Base-by-base conservation (phyloP, 2,888 invertebrate species). In the Balanococcus diminutus region DNA sequence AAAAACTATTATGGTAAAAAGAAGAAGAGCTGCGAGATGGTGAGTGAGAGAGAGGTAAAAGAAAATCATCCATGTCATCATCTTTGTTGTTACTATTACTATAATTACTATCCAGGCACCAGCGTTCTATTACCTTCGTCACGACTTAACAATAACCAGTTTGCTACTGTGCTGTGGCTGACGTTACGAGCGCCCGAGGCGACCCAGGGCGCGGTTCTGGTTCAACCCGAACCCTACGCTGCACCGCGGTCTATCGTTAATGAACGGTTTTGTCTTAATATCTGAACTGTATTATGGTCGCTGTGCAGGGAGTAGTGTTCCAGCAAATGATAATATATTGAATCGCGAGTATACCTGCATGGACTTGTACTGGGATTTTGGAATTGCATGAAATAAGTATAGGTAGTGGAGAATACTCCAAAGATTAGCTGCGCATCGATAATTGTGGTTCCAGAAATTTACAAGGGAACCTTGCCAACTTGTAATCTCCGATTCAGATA, bases 121-220 rank as follows among this genome's bases (percentile, higher is more conserved):
- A 84, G 36, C 75, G 72, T 84, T 84, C 84, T 84, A 84, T 84
- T 84, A 84, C 84, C 46, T 84, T 72, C 84, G 75, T 84, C 84
- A 84, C 84, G 84, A 84, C 72, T 42, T 25, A 84, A 84, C 75
- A 84, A 84, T 75, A 84, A 75, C 84, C 84, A 84, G 84, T 84
- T 84, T 79, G 84, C 84, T 84, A 84, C 84, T 72, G 84, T 84
- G 84, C 84, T n/a, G n/a, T n/a, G n/a, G n/a, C n/a, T 75, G 84
- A 72, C 42, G 84, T 84, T 84, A 75, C 42, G 72, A 46, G 25
- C 46, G 79, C 42, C 84, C 25, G 46, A 25, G 84, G 84, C 84
- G 32, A 36, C 46, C 75, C 6, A 84, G 72, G 46, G 84, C 42
- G 84, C 84, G 84, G 84, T 25, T n/a, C 42, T 9, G 51, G 51